Evolutionary conservation across 2,888 invertebrate genomes (phyloP).

Genomic region (Acleris sparsana): DNA sequence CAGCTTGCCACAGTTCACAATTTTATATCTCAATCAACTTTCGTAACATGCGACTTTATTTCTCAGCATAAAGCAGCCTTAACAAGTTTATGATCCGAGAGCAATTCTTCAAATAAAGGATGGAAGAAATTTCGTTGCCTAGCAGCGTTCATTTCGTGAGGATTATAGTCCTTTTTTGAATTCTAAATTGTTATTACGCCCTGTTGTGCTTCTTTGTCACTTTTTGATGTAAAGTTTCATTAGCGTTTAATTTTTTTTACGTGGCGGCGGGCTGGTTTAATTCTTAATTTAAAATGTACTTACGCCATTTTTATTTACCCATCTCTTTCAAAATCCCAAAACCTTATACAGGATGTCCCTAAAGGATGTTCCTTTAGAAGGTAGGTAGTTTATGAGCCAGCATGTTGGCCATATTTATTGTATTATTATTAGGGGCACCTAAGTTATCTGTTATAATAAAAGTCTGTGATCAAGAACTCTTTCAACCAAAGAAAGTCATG

Average conservation of each 20-base stretch:
- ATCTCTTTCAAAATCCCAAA: no score
- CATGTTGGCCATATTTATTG: no score
- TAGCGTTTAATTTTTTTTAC: neutral
- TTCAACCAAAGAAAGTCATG: neutral
- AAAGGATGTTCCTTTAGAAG: no score
- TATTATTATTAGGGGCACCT: no score
- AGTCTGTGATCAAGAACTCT: no score
- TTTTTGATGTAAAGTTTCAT: constrained; percentile 10
- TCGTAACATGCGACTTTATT: constrained; percentile 7
- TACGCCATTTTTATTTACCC: no score
- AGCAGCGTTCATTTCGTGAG: constrained; percentile 36
- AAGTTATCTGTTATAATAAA: no score
- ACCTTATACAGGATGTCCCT: no score
- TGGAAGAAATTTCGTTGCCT: constrained; percentile 54
- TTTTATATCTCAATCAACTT: neutral
- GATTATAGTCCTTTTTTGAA: constrained; percentile 28
- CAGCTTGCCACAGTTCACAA: neutral
- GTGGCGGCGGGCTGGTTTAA: no score
- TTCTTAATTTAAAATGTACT: no score
- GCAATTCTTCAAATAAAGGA: constrained; percentile 60
- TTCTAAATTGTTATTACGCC: constrained; percentile 25
- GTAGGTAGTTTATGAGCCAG: no score
- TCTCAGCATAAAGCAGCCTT: constrained; percentile 28
- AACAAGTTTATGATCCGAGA: constrained; percentile 62
- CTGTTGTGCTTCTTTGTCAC: constrained; percentile 18